Conservation (phyloP, 2,113 vertebrate species). For the Fregata magnificens region DNA sequence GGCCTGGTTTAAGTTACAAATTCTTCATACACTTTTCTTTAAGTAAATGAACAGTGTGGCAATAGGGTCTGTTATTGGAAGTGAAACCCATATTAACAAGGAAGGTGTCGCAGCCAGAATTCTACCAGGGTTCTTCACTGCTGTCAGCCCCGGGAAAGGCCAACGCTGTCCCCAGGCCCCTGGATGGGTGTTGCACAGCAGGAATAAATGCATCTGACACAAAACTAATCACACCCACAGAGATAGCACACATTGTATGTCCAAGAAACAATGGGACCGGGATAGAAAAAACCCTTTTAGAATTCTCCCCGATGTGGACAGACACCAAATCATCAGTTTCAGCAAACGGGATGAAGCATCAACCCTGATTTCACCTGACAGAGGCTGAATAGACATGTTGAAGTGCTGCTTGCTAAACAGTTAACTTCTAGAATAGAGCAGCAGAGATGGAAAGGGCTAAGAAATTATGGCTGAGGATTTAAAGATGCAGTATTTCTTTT, state of each 20-base stretch:
- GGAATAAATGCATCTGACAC: slow-evolving; percentile 34
- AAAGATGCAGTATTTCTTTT: slow-evolving; percentile 21
- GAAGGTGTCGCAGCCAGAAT: slow-evolving; percentile 23
- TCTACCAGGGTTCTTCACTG: slow-evolving; percentile 29
- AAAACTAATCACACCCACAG: slow-evolving; percentile 9
- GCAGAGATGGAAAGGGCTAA: neutral
- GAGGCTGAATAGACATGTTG: neutral
- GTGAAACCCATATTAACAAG: slow-evolving; percentile 76
- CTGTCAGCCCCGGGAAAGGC: neutral
- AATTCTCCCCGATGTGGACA: neutral
- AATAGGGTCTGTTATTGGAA: slow-evolving; percentile 67
- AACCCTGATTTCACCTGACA: neutral
- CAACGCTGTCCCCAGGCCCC: neutral
- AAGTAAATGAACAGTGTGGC: slow-evolving; percentile 75
- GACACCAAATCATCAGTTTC: neutral
- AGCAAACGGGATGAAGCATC: neutral
- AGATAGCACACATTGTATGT: neutral
- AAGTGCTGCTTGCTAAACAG: neutral
- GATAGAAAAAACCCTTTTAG: slow-evolving; percentile 34
- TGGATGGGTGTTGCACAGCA: neutral
- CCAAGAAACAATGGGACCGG: neutral
- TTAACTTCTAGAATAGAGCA: neutral
- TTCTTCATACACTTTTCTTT: slow-evolving; percentile 72
- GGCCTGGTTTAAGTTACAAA: slow-evolving; percentile 77
- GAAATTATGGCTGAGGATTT: neutral